Evolutionary conservation across 2,888 invertebrate species (phyloP), one percentile per base, ranked within the genome.

Genomic region (Iselma pallidipennis): DNA sequence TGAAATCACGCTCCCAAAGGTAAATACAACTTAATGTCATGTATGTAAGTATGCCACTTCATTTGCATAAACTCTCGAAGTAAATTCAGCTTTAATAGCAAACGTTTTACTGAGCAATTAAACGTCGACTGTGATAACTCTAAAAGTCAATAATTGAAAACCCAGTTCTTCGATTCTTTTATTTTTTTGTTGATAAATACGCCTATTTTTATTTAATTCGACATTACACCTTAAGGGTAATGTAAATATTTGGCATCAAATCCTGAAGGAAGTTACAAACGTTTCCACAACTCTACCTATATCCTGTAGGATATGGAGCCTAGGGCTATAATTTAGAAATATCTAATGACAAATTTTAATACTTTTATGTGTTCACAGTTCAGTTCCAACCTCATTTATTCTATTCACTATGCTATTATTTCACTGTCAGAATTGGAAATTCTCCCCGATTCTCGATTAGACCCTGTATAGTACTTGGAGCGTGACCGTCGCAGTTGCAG

Each of bases 401-500:
- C 33, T 37, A 37, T 37, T 37, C 33, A 16, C 33, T 16, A 37
- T 19, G 9, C 19, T 7, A 42, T 42, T 42, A 42, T 42, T 42
- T 42, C 21, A 42, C 21, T 42, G 1, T 42, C 21, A 7, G 42
- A 42, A 42, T 42, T 42, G 42, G 42, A 42, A 42, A 42, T 19
- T 42, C 42, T 21, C 42, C 19, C 42, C 42, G 10, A 42, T 42
- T 19, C 42, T 10, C 42, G 42, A 42, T 42, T 42, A 42, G 21
- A 42, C 12, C 10, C 21, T 9, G 10, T 42, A 16, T 21, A 21
- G 10, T 21, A 21, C 68, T 71, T 70, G 66, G 68, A 68, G 67
- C 66, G 61, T 58, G 42, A 28, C 29, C 21, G 63, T 64, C 60
- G 57, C 66, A 61, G 57, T 59, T 62, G 69, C 53, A 57, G 52